phyloP scores from a whole-genome alignment of 1,140 invertebrate species.

The Saccostrea glomerata region DNA sequence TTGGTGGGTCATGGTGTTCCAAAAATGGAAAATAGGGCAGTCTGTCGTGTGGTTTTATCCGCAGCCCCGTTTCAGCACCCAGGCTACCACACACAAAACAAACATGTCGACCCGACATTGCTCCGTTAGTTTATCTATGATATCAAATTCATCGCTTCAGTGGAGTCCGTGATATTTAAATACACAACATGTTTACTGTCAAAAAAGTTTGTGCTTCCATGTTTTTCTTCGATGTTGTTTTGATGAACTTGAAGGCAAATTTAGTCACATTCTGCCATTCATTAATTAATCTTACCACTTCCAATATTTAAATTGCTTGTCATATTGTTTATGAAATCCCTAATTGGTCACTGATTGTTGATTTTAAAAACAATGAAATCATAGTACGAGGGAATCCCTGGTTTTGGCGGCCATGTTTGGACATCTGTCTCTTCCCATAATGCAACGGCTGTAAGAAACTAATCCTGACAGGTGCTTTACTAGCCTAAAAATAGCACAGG shows the following conservation, averaged over 20 bases:
- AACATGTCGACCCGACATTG: constrained; percentile 68
- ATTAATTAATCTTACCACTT: constrained; percentile 14
- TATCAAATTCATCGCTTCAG: neutral
- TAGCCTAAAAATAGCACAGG: neutral
- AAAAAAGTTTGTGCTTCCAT: constrained; percentile 10
- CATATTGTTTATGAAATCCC: constrained; percentile 8
- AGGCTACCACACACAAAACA: constrained; percentile 92
- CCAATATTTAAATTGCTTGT: constrained; percentile 5
- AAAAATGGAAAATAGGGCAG: constrained; percentile 91
- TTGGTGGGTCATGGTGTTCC: constrained; percentile 90
- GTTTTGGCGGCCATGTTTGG: constrained; percentile 52
- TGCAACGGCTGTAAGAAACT: constrained; percentile 30
- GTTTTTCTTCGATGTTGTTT: constrained; percentile 27
- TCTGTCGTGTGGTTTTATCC: constrained; percentile 83
- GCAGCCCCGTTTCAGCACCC: constrained; percentile 86
- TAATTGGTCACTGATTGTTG: neutral
- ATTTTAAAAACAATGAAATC: constrained; percentile 48
- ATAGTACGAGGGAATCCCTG: constrained; percentile 49
- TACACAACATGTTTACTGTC: constrained; percentile 3
- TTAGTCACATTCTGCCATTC: neutral
- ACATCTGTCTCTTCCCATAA: constrained; percentile 56
- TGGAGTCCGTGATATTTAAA: neutral
- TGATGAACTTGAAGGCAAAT: neutral
- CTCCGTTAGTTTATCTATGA: neutral
- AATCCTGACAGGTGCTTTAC: constrained; percentile 19